Base-by-base conservation (phyloP, 2,113 vertebrate genomes). In the Neoarius graeffei region DNA sequence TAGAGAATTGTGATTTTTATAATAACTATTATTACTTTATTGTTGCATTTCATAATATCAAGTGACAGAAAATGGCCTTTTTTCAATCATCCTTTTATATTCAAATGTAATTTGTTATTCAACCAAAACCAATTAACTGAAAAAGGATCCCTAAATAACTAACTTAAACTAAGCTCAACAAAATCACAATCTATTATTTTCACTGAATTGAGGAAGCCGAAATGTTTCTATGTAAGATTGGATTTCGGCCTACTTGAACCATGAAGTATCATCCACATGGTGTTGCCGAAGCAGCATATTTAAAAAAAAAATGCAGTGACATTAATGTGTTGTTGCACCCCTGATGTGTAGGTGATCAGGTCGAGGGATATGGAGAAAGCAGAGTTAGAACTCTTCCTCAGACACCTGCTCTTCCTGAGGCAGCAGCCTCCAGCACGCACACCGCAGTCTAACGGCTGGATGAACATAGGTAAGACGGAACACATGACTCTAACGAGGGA, bases 401-500 rank as follows among this genome's bases (percentile, higher is more conserved):
- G 96, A 2, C 96, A 97, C 91, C 95, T 97, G 90, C 96, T 97
- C 67, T 97, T 97, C 92, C 94, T 97, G 90, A 93, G 96, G 89
- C 97, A 97, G 91, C 96, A 97, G 94, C 89, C 89, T 35, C 89
- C 89, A 11, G 82, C 82, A 23, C 89, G 89, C 56, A 89, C 89
- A 50, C 82, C 89, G 17, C 89, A 89, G 74, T 84, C 81, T 52
- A 89, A 89, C 9, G 86, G 89, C 74, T 89, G 85, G 88, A 87
- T 84, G 35, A 85, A 86, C 81, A 89, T 89, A 35, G 89, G 89
- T 89, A 74, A 59, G 85, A 50, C 67, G 62, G 23, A 71, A 59
- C 9, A 14, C 17, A 56, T 6, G 25, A 66, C 8, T 10, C 11
- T 19, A 54, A 80, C 13, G 2, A 7, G 10, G 54, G 48, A 5